phyloP scores from a whole-genome alignment of 2,113 vertebrate species.

The Promerops cafer region DNA sequence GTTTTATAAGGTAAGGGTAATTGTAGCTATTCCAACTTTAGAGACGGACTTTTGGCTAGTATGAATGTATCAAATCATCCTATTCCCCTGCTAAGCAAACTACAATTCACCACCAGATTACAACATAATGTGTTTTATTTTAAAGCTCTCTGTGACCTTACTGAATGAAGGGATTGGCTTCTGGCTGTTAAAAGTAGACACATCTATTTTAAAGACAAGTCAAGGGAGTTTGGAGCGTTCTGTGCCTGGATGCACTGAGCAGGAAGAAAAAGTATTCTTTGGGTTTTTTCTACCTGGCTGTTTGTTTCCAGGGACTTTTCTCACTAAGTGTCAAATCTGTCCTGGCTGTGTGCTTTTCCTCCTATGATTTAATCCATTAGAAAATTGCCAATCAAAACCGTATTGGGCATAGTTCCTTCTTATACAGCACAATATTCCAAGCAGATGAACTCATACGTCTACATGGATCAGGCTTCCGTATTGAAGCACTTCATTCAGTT shows the following conservation, averaged over 20 bases:
- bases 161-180: not conserved
- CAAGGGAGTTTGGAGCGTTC: not conserved
- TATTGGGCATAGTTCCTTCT: not conserved
- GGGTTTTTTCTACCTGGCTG: not conserved
- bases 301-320: not conserved
- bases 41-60: not conserved
- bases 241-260: not conserved
- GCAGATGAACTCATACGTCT: not conserved
- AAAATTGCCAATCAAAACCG: not conserved
- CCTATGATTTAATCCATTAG: not conserved
- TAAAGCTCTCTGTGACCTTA: not conserved
- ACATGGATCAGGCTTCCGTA: not conserved
- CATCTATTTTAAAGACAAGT: not conserved
- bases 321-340: not conserved
- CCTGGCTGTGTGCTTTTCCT: not conserved
- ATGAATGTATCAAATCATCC: not conserved
- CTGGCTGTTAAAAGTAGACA: not conserved
- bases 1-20: not conserved
- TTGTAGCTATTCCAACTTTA: not conserved
- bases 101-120: not conserved
- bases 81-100: not conserved
- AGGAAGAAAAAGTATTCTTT: not conserved
- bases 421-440: not conserved
- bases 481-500: not conserved
- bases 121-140: not conserved